Evolutionary conservation across 2,888 invertebrate genomes (phyloP), one percentile per base, ranked within the genome.

Genomic region (Megamerina dolium): DNA sequence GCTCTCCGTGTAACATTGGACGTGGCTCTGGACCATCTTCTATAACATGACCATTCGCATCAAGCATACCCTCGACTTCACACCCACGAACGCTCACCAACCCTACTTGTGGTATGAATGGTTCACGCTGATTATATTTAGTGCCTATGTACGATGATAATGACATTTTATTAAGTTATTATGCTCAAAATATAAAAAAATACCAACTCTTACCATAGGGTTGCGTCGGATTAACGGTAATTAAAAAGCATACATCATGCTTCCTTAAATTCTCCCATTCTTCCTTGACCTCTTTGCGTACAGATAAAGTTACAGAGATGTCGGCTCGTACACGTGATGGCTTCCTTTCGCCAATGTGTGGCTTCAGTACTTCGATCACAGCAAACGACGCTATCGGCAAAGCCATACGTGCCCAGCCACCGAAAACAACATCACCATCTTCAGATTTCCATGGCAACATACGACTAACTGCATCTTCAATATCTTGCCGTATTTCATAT

Each of bases 351-450:
- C 99, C 86, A 33, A 91, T 86, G 65, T 90, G 88, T 0, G 91
- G 90, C 60, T 90, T 90, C 1, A 89, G 85, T 8, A 95, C 94
- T 74, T 97, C 96, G 0, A 96, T 91, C 2, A 97, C 90, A 3
- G 88, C 87, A 72, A 99, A 97, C 46, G 85, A 83, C 8, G 85
- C 79, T 43, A 99, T 86, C 0, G 95, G 92, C 57, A 95, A 86
- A 0, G 97, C 97, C 97, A 99, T 99, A 49, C 97, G 78, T 0
- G 97, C 96, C 97, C 99, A 99, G 2, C 99, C 99, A 12, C 95
- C 95, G 73, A 94, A 99, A 59, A 88, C 85, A 1, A 85, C 81
- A 40, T 79, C 81, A 1, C 78, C 83, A 64, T 93, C 91, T 75
- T 95, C 96, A 1, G 92, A 76, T 66, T 80, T 79, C 91, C 96